Conservation (phyloP, 2,113 vertebrate species). For the Oxyruncus cristatus region DNA sequence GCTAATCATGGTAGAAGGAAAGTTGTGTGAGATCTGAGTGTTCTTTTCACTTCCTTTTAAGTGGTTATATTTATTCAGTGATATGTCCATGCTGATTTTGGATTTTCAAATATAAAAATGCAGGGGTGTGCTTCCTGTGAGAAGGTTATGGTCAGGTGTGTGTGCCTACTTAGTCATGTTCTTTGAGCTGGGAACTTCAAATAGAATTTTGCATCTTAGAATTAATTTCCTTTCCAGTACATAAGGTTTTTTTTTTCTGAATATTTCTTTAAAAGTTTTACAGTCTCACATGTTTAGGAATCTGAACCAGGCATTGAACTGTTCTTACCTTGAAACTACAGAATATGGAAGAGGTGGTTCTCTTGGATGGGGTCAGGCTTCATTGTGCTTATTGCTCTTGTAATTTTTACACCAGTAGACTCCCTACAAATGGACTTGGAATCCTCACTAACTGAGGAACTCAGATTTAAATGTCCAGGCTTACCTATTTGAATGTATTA, state of each 20-base stretch:
- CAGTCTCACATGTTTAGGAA: neutral
- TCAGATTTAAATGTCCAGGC: neutral
- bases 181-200: neutral
- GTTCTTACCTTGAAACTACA: neutral
- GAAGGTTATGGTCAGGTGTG: neutral
- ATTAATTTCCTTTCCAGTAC: neutral
- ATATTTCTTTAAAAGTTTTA: neutral
- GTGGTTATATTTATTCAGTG: neutral
- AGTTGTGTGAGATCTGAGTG: neutral
- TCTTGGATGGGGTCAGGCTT: neutral
- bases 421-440: neutral
- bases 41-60: neutral
- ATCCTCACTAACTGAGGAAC: neutral
- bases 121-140: neutral
- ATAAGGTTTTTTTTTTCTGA: neutral
- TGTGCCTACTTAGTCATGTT: neutral
- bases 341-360: neutral
- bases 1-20: neutral
- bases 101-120: neutral
- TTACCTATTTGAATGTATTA: neutral
- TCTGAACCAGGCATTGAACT: neutral
- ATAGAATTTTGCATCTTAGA: neutral
- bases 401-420: neutral
- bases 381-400: neutral
- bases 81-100: neutral